Percentiles rank a stretch among this genome's conserved stretches.
phyloP scores from a whole-genome alignment of 1,140 invertebrate species.

The Atta cephalotes region DNA sequence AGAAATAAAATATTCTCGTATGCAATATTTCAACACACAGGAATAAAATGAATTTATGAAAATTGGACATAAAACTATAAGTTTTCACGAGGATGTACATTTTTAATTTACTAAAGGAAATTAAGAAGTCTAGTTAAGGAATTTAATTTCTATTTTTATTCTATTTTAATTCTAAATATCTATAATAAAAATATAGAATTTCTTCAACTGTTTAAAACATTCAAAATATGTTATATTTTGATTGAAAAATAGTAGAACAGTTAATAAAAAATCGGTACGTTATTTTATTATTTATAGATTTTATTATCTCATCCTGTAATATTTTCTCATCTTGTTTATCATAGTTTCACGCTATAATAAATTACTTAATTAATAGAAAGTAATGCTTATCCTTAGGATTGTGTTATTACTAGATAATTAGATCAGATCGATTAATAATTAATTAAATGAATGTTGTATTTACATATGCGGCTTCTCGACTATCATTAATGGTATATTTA shows the following conservation, averaged over 20 bases:
- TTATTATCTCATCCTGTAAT: not conserved
- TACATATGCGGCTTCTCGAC: slow-evolving; percentile 37
- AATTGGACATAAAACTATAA: not conserved
- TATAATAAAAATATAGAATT: not conserved
- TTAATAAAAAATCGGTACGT: not conserved
- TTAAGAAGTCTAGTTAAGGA: too few relatives aligned
- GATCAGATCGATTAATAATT: slow-evolving; percentile 44
- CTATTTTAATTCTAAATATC: not conserved
- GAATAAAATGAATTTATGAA: not conserved
- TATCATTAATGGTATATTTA: slow-evolving; percentile 55
- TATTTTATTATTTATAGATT: too few relatives aligned
- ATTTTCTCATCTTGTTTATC: not conserved
- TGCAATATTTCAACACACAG: not conserved
- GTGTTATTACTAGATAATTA: slow-evolving; percentile 26
- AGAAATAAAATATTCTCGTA: not conserved
- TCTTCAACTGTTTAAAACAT: not conserved
- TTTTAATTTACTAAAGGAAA: not conserved
- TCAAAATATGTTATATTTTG: not conserved
- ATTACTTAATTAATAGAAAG: slow-evolving; percentile 27
- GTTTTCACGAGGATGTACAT: not conserved
- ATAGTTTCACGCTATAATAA: not conserved
- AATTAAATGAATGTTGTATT: slow-evolving; percentile 48
- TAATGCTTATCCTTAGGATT: not conserved
- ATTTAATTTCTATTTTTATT: not conserved
- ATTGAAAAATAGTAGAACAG: not conserved